A percentile compares a stretch with the other conserved stretches of the same genome.
Conservation (phyloP, 2,888 invertebrate genomes). For the Amiota mariae region DNA sequence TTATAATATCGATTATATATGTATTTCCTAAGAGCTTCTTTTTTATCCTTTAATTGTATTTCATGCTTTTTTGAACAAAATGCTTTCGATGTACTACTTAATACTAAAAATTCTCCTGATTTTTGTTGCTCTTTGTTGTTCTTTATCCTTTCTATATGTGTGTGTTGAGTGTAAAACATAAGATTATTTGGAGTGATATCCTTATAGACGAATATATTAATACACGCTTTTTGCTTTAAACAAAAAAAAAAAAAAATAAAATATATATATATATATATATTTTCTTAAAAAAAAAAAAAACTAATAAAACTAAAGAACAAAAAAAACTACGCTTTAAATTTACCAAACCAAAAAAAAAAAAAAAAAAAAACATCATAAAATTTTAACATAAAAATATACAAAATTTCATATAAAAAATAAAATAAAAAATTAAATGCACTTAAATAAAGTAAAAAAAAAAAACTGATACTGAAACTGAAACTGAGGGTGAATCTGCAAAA, state of each 20-base stretch:
- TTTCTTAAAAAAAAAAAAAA: slow-evolving; percentile 50
- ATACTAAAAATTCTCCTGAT: too few species aligned
- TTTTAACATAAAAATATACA: slow-evolving; percentile 42
- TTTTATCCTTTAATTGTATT: too few species aligned
- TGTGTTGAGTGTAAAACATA: background rate
- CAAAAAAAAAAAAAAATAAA: slow-evolving; percentile 40
- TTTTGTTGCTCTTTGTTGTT: too few species aligned
- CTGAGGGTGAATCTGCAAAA: slow-evolving; percentile 45
- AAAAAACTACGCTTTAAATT: slow-evolving; percentile 35
- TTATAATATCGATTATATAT: too few species aligned
- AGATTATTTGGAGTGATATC: slow-evolving; percentile 64
- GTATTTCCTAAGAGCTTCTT: too few species aligned
- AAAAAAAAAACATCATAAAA: slow-evolving; percentile 37
- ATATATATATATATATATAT: too few species aligned
- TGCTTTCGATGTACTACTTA: too few species aligned
- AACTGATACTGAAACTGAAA: slow-evolving; percentile 38
- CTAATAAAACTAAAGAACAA: slow-evolving; percentile 33
- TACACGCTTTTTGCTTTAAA: slow-evolving; percentile 58
- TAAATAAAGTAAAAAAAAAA: slow-evolving; percentile 39
- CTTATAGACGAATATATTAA: slow-evolving; percentile 71
- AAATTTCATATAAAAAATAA: slow-evolving; percentile 46
- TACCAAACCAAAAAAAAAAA: slow-evolving; percentile 30
- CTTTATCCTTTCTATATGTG: background rate
- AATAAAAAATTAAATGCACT: slow-evolving; percentile 40
- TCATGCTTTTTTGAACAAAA: too few species aligned